Percentiles rank a stretch among this genome's conserved stretches.
These are phyloP conservation scores for Pseudorectes ferrugineus DNA, from an alignment of 2,113 vertebrate species.

Conservation along the genomic window DNA sequence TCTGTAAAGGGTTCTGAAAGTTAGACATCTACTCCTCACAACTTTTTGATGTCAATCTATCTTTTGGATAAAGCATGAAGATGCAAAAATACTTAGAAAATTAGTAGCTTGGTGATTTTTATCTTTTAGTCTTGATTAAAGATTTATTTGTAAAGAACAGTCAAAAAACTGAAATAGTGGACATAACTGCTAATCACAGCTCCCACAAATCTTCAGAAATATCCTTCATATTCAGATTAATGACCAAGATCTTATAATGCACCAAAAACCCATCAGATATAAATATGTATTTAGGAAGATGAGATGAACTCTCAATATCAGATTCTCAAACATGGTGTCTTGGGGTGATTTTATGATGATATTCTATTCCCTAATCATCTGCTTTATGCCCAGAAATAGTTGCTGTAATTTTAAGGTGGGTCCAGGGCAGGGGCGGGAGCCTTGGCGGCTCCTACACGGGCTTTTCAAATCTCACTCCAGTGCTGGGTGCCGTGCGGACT, in stretches of 20 bases:
- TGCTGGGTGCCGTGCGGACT: rapidly evolving
- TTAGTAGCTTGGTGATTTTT: not conserved
- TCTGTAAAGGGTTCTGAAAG: not conserved
- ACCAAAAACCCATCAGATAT: not conserved
- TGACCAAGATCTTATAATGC: not conserved
- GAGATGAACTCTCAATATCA: not conserved
- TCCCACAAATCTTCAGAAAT: not conserved
- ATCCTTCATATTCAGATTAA: not conserved
- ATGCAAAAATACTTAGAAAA: not conserved
- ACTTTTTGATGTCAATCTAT: not conserved
- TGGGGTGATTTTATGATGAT: not conserved
- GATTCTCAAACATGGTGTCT: not conserved
- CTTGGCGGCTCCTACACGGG: rapidly evolving
- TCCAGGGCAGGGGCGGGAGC: too few relatives aligned
- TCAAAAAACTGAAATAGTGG: not conserved
- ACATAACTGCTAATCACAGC: rapidly evolving
- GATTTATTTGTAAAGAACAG: not conserved
- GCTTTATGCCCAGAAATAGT: rapidly evolving
- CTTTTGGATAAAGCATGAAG: not conserved
- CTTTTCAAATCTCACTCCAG: not conserved
- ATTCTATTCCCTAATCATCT: not conserved
- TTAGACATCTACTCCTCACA: not conserved
- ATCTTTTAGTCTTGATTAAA: not conserved
- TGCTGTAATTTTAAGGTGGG: not conserved
- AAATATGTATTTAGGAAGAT: not conserved